Evolutionary conservation across 1,140 invertebrate genomes (phyloP).

Genomic region (Lethrus apterus): DNA sequence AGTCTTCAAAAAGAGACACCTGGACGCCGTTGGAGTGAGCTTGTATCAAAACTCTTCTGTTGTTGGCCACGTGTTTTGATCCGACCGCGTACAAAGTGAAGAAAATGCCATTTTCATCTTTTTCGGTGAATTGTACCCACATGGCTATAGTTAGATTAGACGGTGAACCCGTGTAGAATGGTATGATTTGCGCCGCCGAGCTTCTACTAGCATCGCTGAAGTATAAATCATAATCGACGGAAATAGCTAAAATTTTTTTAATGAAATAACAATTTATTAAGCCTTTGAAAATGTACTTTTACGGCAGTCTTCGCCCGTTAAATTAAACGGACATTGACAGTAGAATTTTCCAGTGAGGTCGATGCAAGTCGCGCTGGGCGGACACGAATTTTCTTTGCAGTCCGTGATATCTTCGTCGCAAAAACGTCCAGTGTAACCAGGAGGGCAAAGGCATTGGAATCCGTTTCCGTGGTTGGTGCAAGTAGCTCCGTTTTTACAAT

Average conservation of each 20-base stretch:
- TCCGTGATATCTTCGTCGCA: conserved; percentile 90
- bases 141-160: conserved; percentile 81
- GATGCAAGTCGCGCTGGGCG: conserved; percentile 87
- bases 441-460: conserved; percentile 79
- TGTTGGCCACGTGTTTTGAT: conserved; percentile 69
- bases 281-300: conserved; percentile 66
- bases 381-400: conserved; percentile 90
- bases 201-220: conserved; percentile 85
- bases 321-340: conserved; percentile 92
- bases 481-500: conserved; percentile 88
- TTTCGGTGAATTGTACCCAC: conserved; percentile 92
- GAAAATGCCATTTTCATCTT: conserved; percentile 86
- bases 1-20: conserved; percentile 78
- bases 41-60: conserved; percentile 74
- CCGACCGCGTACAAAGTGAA: conserved; percentile 87
- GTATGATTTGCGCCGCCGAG: conserved; percentile 81
- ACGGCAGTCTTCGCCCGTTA: conserved; percentile 92
- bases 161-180: conserved; percentile 71
- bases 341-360: conserved; percentile 89
- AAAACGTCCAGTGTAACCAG: conserved; percentile 78
- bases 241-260: conserved; percentile 66
- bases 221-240: conserved; percentile 92
- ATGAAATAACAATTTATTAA: conserved; percentile 18
- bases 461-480: conserved; percentile 78
- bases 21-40: conserved; percentile 85